These are phyloP conservation scores for Loxodonta africana DNA, from an alignment of 2,113 vertebrate genomes.

Conservation along the genomic window DNA sequence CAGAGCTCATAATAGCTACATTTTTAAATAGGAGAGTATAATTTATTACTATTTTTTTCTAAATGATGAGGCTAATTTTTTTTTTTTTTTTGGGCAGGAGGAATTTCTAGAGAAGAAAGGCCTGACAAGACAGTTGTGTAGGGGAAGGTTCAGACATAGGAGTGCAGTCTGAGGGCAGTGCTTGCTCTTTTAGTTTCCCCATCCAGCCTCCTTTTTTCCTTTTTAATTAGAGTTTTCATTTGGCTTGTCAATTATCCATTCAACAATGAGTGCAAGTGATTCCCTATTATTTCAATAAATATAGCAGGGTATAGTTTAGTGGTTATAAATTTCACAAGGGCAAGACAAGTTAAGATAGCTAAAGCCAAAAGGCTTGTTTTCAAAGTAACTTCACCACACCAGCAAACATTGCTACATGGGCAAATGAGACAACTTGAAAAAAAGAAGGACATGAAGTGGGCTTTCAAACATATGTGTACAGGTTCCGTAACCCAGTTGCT, in stretches of 20 bases:
- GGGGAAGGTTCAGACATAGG: neutral
- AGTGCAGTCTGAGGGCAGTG: too few species aligned
- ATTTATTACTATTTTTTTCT: neutral
- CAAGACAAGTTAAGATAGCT: neutral
- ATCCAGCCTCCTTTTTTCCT: neutral
- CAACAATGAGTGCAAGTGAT: neutral
- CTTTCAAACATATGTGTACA: neutral
- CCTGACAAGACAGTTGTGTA: fast-evolving
- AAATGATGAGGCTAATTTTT: neutral
- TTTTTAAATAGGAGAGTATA: neutral
- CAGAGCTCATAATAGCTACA: neutral
- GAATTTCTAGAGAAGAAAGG: neutral
- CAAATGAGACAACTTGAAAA: neutral
- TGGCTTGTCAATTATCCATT: neutral
- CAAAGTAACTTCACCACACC: neutral
- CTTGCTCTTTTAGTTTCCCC: neutral
- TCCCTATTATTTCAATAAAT: neutral
- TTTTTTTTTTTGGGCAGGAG: neutral
- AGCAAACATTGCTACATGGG: neutral
- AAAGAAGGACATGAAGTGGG: neutral
- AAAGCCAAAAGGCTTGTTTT: neutral
- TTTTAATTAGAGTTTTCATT: neutral
- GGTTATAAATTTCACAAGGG: neutral
- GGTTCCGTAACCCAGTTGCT: neutral
- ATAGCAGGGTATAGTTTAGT: neutral